Evolutionary conservation across 2,888 invertebrate genomes (phyloP), one percentile per base, ranked within the genome.

Genomic region (Apotomis betuletana): DNA sequence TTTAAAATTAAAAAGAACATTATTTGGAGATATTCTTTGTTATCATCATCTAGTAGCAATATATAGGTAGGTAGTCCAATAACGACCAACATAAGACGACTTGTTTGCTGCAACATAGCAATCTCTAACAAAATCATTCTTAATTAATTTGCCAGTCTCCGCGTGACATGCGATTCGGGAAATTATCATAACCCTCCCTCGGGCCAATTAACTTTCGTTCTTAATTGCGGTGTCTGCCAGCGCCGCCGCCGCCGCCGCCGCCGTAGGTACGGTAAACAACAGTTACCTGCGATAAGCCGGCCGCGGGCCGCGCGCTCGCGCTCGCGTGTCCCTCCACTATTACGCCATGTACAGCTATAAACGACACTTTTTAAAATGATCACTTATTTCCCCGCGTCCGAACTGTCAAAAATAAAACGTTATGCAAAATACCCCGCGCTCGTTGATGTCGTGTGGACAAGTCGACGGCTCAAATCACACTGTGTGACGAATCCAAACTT

Each of bases 391-490:
- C 67, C 69, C 75, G 69, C 75, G 69, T 69, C 54, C 0, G 12
- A 67, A 27, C 76, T 75, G 68, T 67, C 61, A 64, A 63, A 75
- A 71, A 58, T 64, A 74, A 55, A 75, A 67, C 55, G 74, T 54
- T 46, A 61, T 55, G 57, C 63, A 65, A 78, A 78, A 73, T 69
- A 75, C 70, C 69, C 69, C 78, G 67, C 72, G 67, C 54, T 67
- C 57, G 41, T 38, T 69, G 69, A 72, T 79, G 80, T 79, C 87
- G 87, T 89, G 87, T 85, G 81, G 76, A 79, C 87, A 77, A 85
- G 80, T 77, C 85, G 83, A 80, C 82, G 77, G 80, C 80, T 83
- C 74, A 84, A 85, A 84, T 84, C 78, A 82, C 74, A 89, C 89
- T 87, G 87, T 85, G 80, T 85, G 84, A 83, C 49, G 9, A 49